Evolutionary conservation across 1,140 invertebrate species (phyloP), one percentile per base, ranked within the genome.

Genomic region (Diachasma alloeum): DNA sequence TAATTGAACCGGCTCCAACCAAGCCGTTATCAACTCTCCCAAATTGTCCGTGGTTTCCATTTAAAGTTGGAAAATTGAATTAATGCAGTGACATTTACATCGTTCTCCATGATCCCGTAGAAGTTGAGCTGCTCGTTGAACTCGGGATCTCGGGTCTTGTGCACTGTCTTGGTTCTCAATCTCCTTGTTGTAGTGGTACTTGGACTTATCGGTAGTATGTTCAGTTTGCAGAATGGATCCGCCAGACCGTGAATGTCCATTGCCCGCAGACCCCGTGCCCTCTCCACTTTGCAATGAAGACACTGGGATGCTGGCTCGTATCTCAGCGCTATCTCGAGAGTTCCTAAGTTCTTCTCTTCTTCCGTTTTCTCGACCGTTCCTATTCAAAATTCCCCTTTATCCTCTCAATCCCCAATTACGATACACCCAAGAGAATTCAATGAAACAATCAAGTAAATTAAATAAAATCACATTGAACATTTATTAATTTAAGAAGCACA

Each of bases 51-150:
- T n/a, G n/a, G n/a, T n/a, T n/a, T n/a, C n/a, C n/a, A n/a, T n/a
- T n/a, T n/a, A 56, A 59, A 59, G 11, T 13, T 3, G 11, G 75
- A 42, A 70, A 26, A 22, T 70, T 72, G 10, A 63, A 53, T 17
- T 5, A 53, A 37, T 22, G n/a, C 24, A 46, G 3, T 53, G 13
- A 31, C 66, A 37, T 19, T 70, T 84, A 97, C 90, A 87, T 97
- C 94, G 70, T 94, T 92, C 82, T 96, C 94, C 63, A 93, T 95
- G 42, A 97, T 93, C 66, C 96, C 96, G 84, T 97, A 96, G 88
- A 98, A 98, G 66, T 95, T 95, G 6, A 98, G 87, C 0, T 94
- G 96, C 88, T 98, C 97, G 87, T 98, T 97, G 90, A 97, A 98
- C 87, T 97, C 96, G 0, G 97, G 97, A 90, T 98, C 96, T 80